Percentiles rank a stretch among this genome's conserved stretches.
Evolutionary conservation across 2,113 vertebrate genomes (phyloP).

Genomic region (Taurulus bubalis): DNA sequence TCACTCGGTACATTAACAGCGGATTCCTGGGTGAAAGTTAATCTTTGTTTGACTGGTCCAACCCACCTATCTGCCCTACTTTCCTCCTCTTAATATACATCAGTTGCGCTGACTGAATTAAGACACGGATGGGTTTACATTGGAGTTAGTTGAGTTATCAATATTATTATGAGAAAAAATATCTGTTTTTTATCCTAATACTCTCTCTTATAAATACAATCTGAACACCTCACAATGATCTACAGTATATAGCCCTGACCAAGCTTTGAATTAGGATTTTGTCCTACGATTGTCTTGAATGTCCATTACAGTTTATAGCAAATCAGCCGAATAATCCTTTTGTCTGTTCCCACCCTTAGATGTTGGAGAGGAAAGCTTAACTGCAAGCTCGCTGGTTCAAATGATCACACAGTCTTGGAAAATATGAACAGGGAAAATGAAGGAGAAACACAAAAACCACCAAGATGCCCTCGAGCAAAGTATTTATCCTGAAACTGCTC

Average conservation of each 20-base stretch:
- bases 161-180: neutral
- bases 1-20: neutral
- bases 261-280: conserved; percentile 62
- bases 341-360: conserved; percentile 52
- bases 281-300: conserved; percentile 34
- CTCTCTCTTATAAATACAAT: conserved; percentile 23
- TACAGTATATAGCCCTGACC: conserved; percentile 3
- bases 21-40: neutral
- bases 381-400: conserved; percentile 57
- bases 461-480: conserved; percentile 68
- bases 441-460: conserved; percentile 66
- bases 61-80: neutral
- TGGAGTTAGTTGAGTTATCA: neutral
- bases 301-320: conserved; percentile 54
- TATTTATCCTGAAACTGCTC: conserved; percentile 63
- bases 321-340: conserved; percentile 61
- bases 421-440: conserved; percentile 71
- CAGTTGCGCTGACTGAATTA: neutral
- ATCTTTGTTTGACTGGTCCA: neutral
- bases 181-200: conserved; percentile 39
- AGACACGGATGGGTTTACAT: neutral
- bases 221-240: conserved; percentile 24
- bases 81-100: neutral
- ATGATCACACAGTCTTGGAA: conserved; percentile 68
- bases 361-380: conserved; percentile 48